Evolutionary conservation across 1,140 invertebrate species (phyloP).

Genomic region (Bemisia tabaci): DNA sequence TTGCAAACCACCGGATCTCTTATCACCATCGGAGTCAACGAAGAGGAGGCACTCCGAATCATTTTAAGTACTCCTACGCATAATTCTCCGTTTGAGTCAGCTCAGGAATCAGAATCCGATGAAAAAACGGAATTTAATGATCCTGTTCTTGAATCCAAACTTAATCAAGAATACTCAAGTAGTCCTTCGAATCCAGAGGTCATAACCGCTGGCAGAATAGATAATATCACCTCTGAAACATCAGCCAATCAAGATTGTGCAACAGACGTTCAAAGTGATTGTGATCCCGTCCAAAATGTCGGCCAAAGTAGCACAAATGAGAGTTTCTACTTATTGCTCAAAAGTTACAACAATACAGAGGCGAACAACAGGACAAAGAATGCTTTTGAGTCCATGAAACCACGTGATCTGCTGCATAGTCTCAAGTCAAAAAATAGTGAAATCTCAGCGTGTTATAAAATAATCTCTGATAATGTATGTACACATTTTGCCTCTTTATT

Average conservation of each 20-base stretch:
- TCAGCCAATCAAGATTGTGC: background rate
- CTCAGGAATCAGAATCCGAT: background rate
- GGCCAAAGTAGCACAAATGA: background rate
- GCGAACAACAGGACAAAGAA: background rate
- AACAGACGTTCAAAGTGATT: background rate
- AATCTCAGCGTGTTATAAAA: background rate
- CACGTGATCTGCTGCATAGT: background rate
- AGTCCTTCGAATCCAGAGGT: background rate
- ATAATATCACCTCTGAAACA: background rate
- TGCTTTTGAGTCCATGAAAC: background rate
- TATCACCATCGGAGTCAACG: conserved; percentile 28
- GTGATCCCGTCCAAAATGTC: background rate
- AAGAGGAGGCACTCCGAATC: conserved; percentile 49
- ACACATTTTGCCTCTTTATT: too few relatives aligned
- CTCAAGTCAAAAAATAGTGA: background rate
- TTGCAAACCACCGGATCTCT: conserved; percentile 20
- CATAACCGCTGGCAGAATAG: background rate
- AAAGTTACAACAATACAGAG: background rate
- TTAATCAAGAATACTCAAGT: background rate
- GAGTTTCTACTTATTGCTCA: background rate
- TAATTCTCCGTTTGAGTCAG: background rate
- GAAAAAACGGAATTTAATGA: background rate
- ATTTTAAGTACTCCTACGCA: conserved; percentile 33
- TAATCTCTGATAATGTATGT: background rate
- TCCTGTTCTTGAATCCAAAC: background rate